A percentile compares a stretch with the other conserved stretches of the same genome.
phyloP scores from a whole-genome alignment of 92 coral and sea anemone species.

The Epizoanthus fatuus region DNA sequence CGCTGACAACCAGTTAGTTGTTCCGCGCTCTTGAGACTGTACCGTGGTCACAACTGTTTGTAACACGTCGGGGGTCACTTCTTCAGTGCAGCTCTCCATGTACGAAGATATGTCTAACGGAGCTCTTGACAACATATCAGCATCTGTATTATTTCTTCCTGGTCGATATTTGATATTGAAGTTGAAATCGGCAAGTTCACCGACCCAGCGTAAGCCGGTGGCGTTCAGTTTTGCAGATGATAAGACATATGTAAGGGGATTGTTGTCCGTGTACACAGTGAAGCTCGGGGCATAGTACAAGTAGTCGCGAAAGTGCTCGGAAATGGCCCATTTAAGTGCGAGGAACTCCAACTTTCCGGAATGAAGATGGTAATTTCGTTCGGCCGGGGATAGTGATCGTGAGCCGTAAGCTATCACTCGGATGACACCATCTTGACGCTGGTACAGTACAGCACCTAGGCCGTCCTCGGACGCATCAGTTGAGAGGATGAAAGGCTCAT shows the following conservation, averaged over 20 bases:
- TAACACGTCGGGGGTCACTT: slow-evolving; percentile 6
- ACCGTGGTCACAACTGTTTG: not conserved
- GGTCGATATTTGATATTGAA: slow-evolving; percentile 58
- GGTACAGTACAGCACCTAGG: slow-evolving; percentile 59
- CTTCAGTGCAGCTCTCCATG: slow-evolving; percentile 43
- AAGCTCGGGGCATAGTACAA: slow-evolving; percentile 49
- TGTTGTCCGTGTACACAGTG: slow-evolving; percentile 49
- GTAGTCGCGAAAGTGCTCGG: slow-evolving; percentile 55
- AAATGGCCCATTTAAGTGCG: slow-evolving; percentile 47
- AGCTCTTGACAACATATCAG: slow-evolving; percentile 52
- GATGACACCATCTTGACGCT: slow-evolving; percentile 39
- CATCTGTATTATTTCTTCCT: slow-evolving; percentile 50
- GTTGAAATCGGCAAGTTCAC: slow-evolving; percentile 62
- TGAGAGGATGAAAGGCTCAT: slow-evolving; percentile 37
- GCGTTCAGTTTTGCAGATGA: slow-evolving; percentile 41
- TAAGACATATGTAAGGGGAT: slow-evolving; percentile 48
- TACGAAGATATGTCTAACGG: slow-evolving; percentile 25
- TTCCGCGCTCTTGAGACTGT: not conserved
- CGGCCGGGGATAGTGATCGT: slow-evolving; percentile 52
- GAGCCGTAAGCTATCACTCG: slow-evolving; percentile 58
- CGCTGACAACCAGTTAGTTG: not conserved
- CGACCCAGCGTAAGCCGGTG: slow-evolving; percentile 55
- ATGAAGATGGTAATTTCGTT: slow-evolving; percentile 63
- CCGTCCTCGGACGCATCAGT: slow-evolving; percentile 56
- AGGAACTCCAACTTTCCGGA: slow-evolving; percentile 61